A percentile compares a stretch with the other conserved stretches of the same genome.
Evolutionary conservation across 2,797 vertebrate species (phyloP).

Genomic region (Chelonia mydas): DNA sequence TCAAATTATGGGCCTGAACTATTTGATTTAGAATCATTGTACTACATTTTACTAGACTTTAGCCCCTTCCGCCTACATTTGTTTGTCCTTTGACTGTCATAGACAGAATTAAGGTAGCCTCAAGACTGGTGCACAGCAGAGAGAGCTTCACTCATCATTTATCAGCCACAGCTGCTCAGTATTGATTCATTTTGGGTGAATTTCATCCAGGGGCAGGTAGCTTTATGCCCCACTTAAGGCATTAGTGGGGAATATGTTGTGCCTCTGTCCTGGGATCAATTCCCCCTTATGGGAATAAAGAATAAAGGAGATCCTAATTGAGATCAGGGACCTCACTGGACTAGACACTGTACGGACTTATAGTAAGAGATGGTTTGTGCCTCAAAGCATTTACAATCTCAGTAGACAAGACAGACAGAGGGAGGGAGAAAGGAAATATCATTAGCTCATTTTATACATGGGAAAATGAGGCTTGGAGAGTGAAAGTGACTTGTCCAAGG

Average conservation of each 20-base stretch:
- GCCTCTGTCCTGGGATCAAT: background rate
- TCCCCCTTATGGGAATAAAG: background rate
- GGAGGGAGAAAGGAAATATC: slow-evolving; percentile 32
- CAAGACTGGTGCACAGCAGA: background rate
- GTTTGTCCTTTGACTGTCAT: background rate
- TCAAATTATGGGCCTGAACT: background rate
- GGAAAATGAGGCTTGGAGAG: slow-evolving; percentile 45
- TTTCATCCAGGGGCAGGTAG: background rate
- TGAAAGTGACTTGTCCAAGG: slow-evolving; percentile 29
- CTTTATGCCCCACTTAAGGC: background rate
- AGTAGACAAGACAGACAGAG: background rate
- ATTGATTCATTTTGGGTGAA: background rate
- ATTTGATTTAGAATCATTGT: background rate
- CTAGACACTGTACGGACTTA: background rate
- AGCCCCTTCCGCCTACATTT: background rate
- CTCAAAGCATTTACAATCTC: background rate
- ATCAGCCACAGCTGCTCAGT: background rate
- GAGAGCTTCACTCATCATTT: background rate
- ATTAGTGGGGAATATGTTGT: background rate
- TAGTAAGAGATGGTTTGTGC: background rate
- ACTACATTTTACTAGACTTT: background rate
- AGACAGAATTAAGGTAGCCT: background rate
- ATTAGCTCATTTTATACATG: slow-evolving; percentile 56
- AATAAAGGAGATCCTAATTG: background rate
- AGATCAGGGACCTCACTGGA: background rate